Conservation (phyloP, 1,140 invertebrate species). For the Holcopasites calliopsidis region DNA sequence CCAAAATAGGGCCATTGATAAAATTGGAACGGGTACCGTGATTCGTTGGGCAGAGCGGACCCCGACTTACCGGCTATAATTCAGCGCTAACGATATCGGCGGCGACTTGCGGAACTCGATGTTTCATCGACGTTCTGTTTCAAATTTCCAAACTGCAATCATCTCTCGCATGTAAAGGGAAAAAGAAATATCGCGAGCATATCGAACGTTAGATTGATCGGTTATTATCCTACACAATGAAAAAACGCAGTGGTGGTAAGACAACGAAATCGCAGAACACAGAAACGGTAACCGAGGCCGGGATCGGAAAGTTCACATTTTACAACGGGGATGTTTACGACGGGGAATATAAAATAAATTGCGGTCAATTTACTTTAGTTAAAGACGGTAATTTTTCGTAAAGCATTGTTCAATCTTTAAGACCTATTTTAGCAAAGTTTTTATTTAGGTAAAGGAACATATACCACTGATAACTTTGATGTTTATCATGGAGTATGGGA, state of each 20-base stretch:
- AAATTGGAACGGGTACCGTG: background rate
- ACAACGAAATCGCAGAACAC: background rate
- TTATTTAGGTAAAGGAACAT: slow-evolving; percentile 47
- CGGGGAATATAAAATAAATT: slow-evolving; percentile 46
- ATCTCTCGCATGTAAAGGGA: background rate
- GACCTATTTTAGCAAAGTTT: background rate
- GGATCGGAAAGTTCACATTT: slow-evolving; percentile 48
- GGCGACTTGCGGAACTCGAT: background rate
- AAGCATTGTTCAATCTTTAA: background rate
- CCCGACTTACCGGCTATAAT: background rate
- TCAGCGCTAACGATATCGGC: slow-evolving; percentile 4
- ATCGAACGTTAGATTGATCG: background rate
- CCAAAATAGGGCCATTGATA: slow-evolving; percentile 1
- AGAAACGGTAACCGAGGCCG: background rate
- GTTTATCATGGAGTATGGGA: slow-evolving; percentile 56
- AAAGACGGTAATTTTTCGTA: slow-evolving; percentile 51
- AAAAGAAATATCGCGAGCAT: background rate
- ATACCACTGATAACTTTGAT: slow-evolving; percentile 58
- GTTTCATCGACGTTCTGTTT: background rate
- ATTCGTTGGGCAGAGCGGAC: background rate
- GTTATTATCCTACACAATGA: slow-evolving; percentile 22
- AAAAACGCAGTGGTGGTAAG: background rate
- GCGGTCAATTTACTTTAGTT: slow-evolving; percentile 26
- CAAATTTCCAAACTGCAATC: background rate
- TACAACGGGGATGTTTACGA: slow-evolving; percentile 58